These are phyloP conservation scores for Rhamphomyia laevipes DNA, from an alignment of 2,888 invertebrate genomes.

Conservation along the genomic window DNA sequence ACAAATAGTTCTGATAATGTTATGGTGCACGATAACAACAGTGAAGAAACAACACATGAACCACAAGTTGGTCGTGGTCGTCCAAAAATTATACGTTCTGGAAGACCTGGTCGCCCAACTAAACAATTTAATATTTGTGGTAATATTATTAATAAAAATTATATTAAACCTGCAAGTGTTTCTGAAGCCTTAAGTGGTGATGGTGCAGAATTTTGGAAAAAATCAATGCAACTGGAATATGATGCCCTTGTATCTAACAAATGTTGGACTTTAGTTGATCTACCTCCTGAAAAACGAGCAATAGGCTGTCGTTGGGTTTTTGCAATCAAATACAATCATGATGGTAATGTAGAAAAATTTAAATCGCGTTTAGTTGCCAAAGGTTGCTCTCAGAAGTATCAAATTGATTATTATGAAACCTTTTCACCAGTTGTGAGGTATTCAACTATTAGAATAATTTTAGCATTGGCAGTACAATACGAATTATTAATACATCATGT, in stretches of 20 bases:
- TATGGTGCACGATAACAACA: neutral
- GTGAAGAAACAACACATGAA: conserved; percentile 2
- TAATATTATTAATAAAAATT: too few species aligned
- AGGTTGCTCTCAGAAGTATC: conserved; percentile 13
- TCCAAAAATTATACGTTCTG: conserved; percentile 12
- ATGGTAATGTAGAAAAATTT: conserved; percentile 11
- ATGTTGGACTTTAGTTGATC: conserved; percentile 13
- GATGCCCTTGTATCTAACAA: conserved; percentile 11
- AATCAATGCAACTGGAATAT: conserved; percentile 16
- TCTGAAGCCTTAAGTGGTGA: neutral
- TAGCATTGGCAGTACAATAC: too few species aligned
- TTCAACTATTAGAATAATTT: too few species aligned
- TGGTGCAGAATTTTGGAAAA: neutral
- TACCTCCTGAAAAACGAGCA: conserved; percentile 9
- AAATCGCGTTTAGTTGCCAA: conserved; percentile 15
- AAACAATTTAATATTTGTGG: conserved; percentile 10
- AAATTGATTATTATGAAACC: too few species aligned
- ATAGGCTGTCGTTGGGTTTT: conserved; percentile 17
- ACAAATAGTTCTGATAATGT: too few species aligned
- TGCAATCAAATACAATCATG: conserved; percentile 10
- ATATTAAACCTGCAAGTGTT: neutral
- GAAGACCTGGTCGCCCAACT: conserved; percentile 11
- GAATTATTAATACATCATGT: too few species aligned
- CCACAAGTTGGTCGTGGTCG: conserved; percentile 12
- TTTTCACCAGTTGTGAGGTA: too few species aligned